phyloP scores from a whole-genome alignment of 2,888 invertebrate genomes.

The Drosophila emarginata region DNA sequence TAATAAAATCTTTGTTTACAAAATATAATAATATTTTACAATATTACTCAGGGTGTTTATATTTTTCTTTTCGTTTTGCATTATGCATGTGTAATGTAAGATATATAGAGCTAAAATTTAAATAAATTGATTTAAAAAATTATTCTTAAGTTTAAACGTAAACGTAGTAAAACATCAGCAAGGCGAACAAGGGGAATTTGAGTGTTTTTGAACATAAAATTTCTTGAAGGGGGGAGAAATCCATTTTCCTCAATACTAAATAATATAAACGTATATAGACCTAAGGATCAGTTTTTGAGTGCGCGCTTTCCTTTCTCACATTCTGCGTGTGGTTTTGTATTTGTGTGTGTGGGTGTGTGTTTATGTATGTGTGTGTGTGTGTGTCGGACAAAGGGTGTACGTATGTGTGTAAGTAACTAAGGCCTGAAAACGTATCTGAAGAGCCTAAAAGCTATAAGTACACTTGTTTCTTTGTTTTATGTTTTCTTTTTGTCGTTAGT shows the following conservation, averaged over 20 bases:
- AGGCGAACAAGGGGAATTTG: constrained; percentile 16
- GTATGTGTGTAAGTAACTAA: constrained; percentile 54
- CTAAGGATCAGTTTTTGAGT: constrained; percentile 53
- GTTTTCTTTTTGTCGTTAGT: constrained; percentile 23
- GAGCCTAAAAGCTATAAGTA: constrained; percentile 56
- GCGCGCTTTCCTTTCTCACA: constrained; percentile 50
- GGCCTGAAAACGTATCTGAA: constrained; percentile 43
- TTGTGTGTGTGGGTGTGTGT: not conserved
- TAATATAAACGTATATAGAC: constrained; percentile 11
- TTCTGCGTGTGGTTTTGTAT: constrained; percentile 1
- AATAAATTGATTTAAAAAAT: constrained; percentile 52
- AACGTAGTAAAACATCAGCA: constrained; percentile 58
- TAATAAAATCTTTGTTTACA: constrained; percentile 71
- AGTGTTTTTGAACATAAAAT: constrained; percentile 16
- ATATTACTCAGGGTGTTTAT: constrained; percentile 49
- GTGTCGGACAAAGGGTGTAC: too few species aligned
- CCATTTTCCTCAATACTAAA: constrained; percentile 11
- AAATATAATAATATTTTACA: constrained; percentile 66
- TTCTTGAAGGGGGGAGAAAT: not conserved
- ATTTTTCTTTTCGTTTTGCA: not conserved
- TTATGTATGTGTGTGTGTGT: constrained; percentile 11
- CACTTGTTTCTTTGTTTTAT: constrained; percentile 59
- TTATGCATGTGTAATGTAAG: constrained; percentile 34
- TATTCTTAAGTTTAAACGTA: constrained; percentile 60
- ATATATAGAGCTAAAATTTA: constrained; percentile 58